Evolutionary conservation across 1,140 invertebrate species (phyloP).

Genomic region (Sinonovacula constricta): DNA sequence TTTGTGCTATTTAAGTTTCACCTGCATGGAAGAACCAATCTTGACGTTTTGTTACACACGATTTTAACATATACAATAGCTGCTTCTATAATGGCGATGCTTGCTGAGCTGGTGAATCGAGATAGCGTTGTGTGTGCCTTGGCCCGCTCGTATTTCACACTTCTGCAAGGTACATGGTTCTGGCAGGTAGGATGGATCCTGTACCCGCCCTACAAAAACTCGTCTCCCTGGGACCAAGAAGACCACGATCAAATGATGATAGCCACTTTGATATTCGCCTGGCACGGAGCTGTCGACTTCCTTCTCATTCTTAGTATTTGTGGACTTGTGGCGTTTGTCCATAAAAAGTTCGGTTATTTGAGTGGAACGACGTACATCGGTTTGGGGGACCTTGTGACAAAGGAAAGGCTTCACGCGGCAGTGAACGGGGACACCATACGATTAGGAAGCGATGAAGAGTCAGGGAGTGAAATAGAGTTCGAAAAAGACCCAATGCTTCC

Average conservation of each 20-base stretch:
- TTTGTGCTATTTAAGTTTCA: conserved; percentile 80
- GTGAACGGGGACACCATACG: conserved; percentile 64
- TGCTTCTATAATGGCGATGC: conserved; percentile 64
- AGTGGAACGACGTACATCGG: conserved; percentile 53
- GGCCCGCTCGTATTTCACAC: too few relatives aligned
- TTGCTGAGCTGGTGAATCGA: conserved; percentile 78
- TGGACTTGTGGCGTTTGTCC: conserved; percentile 62
- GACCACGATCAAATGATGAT: conserved; percentile 80
- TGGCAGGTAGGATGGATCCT: conserved; percentile 81
- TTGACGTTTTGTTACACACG: conserved; percentile 80
- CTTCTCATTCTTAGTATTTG: conserved; percentile 73
- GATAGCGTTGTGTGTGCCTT: conserved; percentile 74
- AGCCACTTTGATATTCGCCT: conserved; percentile 79
- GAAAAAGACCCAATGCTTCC: too few relatives aligned
- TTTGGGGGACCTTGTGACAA: conserved; percentile 56
- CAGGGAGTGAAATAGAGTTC: conserved; percentile 68
- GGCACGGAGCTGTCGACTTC: conserved; percentile 77
- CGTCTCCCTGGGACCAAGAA: conserved; percentile 76
- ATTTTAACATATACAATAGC: conserved; percentile 78
- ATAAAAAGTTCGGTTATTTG: conserved; percentile 53
- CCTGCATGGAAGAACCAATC: conserved; percentile 78
- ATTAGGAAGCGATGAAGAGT: conserved; percentile 65
- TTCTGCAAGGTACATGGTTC: too few relatives aligned
- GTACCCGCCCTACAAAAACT: conserved; percentile 78
- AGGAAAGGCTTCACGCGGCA: conserved; percentile 61